phyloP scores from a whole-genome alignment of 92 coral and sea anemone species.

The Phenganax stokvisi region DNA sequence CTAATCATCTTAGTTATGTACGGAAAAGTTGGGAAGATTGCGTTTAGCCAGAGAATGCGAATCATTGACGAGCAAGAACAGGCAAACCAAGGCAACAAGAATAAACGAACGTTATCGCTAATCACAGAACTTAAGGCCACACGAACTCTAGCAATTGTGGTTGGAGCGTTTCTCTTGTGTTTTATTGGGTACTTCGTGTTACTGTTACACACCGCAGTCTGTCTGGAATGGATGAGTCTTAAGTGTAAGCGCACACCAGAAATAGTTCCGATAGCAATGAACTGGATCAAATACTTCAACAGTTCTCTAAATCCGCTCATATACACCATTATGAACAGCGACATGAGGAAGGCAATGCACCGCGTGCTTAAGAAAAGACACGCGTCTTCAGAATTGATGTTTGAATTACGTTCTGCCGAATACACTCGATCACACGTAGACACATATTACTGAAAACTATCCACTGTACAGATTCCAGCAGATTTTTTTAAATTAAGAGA shows the following conservation, averaged over 20 bases:
- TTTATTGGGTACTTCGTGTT: conserved; percentile 25
- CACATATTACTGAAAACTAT: too few species aligned
- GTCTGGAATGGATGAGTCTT: neutral
- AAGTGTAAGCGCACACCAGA: neutral
- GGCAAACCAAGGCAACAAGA: neutral
- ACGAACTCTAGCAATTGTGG: conserved; percentile 23
- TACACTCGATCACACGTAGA: too few species aligned
- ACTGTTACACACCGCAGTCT: conserved; percentile 4
- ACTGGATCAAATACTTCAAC: conserved; percentile 34
- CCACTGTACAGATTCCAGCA: too few species aligned
- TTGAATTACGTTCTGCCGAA: conserved; percentile 1
- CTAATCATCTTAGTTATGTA: conserved; percentile 22
- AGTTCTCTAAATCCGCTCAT: conserved; percentile 28
- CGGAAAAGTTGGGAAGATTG: conserved; percentile 15
- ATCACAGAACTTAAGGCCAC: conserved; percentile 29
- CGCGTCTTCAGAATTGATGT: neutral
- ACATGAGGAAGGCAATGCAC: conserved; percentile 30
- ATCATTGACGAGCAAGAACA: conserved; percentile 8
- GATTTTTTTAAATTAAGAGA: too few species aligned
- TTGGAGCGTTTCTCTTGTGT: conserved; percentile 31
- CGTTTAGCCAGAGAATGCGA: conserved; percentile 28
- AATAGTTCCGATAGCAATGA: neutral
- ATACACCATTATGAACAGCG: conserved; percentile 15
- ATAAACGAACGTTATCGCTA: neutral
- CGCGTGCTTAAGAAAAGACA: neutral